Evolutionary conservation across 2,888 invertebrate genomes (phyloP), one percentile per base, ranked within the genome.

Genomic region (Leucoma salicis): DNA sequence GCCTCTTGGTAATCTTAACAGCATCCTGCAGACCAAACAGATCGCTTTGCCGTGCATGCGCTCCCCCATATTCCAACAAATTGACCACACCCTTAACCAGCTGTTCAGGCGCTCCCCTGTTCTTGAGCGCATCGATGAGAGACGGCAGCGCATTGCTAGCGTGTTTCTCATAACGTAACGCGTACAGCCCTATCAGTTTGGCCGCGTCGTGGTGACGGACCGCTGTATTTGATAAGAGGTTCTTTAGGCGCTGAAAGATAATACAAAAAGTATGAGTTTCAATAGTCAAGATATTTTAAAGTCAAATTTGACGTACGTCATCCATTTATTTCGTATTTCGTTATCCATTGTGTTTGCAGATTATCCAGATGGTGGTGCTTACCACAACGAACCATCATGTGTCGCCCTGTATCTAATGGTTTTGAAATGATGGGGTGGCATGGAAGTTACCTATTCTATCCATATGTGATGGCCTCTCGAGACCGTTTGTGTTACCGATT

Each of bases 111-210:
- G 94, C 91, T n/a, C 93, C 94, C 41, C 94, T 91, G 51, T 91
- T 92, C 66, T 93, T 93, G 44, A 98, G 90, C 31, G 93, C 88
- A 31, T 95, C 94, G 42, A 96, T 81, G 11, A 99, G 91, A 0
- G 94, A 92, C 0, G 92, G 91, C 14, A 97, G 92, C 4, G 80
- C 80, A 78, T 96, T 97, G 78, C 93, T 96, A 37, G 94, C 93
- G 78, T 97, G 95, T 56, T 95, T 94, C 82, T 98, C 97, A 82
- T 99, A 99, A 18, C 97, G 94, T 13, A 99, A 88, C 0, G 97
- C 96, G 87, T 99, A 99, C 16, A 99, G 82, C 80, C 97, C 94
- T 0, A 99, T 97, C 39, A 99, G 90, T 57, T 97, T 94, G 0
- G 95, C 91, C 0, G 96, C 95, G 88, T 99, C 99, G 39, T 93